Percentiles rank a stretch among this genome's conserved stretches.
These are phyloP conservation scores for Brachyptera risi DNA, from an alignment of 2,888 invertebrate genomes.

Conservation along the genomic window DNA sequence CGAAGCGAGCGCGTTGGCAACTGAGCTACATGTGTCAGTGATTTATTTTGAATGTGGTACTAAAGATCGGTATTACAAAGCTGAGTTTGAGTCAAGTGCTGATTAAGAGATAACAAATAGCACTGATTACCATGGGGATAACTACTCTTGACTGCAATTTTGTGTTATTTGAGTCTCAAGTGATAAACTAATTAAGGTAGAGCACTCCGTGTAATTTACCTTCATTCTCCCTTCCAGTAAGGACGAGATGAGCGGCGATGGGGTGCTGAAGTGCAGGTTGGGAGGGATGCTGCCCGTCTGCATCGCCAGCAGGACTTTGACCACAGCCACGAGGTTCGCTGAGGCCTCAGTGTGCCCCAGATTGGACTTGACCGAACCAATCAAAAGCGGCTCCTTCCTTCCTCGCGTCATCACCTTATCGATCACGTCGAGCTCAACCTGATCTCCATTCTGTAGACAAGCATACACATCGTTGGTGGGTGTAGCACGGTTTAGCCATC, in stretches of 20 bases:
- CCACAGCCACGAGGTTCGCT: slow-evolving; percentile 46
- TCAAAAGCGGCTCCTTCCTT: slow-evolving; percentile 51
- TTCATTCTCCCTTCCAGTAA: slow-evolving; percentile 35
- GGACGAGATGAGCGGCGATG: slow-evolving; percentile 35
- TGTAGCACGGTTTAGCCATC: too few relatives aligned
- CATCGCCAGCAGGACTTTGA: slow-evolving; percentile 43
- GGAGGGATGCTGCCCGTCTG: slow-evolving; percentile 38
- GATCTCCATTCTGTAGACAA: slow-evolving; percentile 45
- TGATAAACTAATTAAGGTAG: too few relatives aligned
- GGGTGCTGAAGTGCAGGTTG: slow-evolving; percentile 36
- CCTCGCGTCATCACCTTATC: slow-evolving; percentile 46
- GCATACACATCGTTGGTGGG: not conserved
- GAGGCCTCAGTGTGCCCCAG: slow-evolving; percentile 57
- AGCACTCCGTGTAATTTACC: too few relatives aligned
- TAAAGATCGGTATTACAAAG: too few relatives aligned
- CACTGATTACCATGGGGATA: too few relatives aligned
- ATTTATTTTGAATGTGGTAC: too few relatives aligned
- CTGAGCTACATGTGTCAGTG: too few relatives aligned
- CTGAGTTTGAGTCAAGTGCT: too few relatives aligned
- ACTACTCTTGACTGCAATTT: too few relatives aligned
- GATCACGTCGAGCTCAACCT: slow-evolving; percentile 53
- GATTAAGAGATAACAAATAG: too few relatives aligned
- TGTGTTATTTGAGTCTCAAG: too few relatives aligned
- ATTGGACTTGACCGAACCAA: slow-evolving; percentile 58
- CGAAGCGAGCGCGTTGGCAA: too few relatives aligned